phyloP scores from a whole-genome alignment of 1,140 invertebrate genomes.

The Bombus sylvicola region DNA sequence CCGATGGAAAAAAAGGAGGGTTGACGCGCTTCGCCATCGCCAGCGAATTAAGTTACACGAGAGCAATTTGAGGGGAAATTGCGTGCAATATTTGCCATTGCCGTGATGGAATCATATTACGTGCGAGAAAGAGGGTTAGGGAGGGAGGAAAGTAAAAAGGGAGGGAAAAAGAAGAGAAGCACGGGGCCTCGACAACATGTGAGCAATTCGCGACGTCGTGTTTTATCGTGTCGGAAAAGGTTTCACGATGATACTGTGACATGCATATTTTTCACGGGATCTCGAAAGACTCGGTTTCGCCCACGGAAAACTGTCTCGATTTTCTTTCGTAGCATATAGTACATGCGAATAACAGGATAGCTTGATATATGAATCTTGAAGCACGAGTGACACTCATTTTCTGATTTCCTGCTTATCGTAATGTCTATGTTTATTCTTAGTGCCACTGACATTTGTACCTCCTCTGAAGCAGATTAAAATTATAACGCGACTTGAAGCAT shows the following conservation, averaged over 20 bases:
- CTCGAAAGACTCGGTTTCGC: not conserved
- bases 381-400: constrained; percentile 31
- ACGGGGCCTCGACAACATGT: not conserved
- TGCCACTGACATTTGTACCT: not conserved
- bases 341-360: constrained; percentile 8
- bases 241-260: constrained; percentile 19
- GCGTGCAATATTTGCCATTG: constrained; percentile 52
- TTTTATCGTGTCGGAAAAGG: constrained; percentile 24
- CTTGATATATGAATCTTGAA: constrained; percentile 38
- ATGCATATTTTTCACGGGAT: constrained; percentile 35
- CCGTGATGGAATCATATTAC: constrained; percentile 34
- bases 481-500: not conserved
- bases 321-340: constrained; percentile 9
- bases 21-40: constrained; percentile 31
- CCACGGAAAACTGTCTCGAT: constrained; percentile 22
- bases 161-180: not conserved
- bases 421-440: constrained; percentile 41
- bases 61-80: constrained; percentile 51
- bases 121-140: not conserved
- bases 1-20: constrained; percentile 6
- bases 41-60: constrained; percentile 44
- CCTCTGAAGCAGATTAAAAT: not conserved
- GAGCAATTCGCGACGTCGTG: constrained; percentile 28
- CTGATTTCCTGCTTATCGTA: constrained; percentile 48
- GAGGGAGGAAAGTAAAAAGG: not conserved